A percentile compares a stretch with the other conserved stretches of the same genome.
phyloP scores from a whole-genome alignment of 2,888 invertebrate species.

The Antitype chi region DNA sequence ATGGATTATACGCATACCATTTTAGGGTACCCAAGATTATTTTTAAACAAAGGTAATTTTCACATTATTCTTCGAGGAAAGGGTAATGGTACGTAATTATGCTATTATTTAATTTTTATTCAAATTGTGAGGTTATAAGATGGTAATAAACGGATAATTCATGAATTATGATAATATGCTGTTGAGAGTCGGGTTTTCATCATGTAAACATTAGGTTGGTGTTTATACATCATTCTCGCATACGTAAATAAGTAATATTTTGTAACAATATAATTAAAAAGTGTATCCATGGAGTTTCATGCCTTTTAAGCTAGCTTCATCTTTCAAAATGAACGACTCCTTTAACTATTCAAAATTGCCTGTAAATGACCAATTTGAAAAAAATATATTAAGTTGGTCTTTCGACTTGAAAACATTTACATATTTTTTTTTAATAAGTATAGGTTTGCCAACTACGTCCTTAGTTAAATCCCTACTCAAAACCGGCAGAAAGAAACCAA shows the following conservation, averaged over 20 bases:
- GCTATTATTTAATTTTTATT: conserved; percentile 33
- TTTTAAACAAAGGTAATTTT: conserved; percentile 34
- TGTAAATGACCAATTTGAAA: too few species aligned
- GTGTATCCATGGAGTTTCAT: too few species aligned
- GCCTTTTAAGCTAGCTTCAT: too few species aligned
- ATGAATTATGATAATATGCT: conserved; percentile 9
- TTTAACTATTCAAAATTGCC: too few species aligned
- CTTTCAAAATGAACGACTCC: too few species aligned
- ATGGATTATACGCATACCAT: conserved; percentile 46
- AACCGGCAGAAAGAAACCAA: neutral
- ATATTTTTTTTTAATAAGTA: neutral
- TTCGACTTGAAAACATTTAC: neutral
- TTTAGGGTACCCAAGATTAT: conserved; percentile 36
- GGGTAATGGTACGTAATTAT: conserved; percentile 42
- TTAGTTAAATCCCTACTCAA: neutral
- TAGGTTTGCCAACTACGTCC: neutral
- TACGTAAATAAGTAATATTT: too few species aligned
- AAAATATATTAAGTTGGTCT: neutral
- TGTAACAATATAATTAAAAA: too few species aligned
- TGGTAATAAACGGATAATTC: conserved; percentile 38
- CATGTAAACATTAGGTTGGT: neutral
- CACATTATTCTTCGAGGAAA: conserved; percentile 24
- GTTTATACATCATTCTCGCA: too few species aligned
- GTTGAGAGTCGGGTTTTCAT: neutral
- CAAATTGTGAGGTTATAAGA: conserved; percentile 22